phyloP scores from a whole-genome alignment of 2,113 vertebrate genomes.

The Myotis brandtii region DNA sequence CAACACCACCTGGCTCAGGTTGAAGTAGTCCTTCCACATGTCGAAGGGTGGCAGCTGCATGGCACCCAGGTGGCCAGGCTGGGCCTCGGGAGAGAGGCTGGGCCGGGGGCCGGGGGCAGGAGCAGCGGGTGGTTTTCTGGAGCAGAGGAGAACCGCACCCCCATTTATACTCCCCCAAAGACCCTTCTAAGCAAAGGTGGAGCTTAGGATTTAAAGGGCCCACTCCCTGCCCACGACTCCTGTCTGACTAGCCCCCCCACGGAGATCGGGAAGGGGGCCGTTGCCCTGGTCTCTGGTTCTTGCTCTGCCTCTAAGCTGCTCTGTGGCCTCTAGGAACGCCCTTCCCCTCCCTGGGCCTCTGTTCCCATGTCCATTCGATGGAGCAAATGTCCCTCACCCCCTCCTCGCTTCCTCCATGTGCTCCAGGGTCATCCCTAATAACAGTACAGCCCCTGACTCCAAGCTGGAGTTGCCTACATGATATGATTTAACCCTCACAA shows the following conservation, averaged over 20 bases:
- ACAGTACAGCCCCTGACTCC: too few species aligned
- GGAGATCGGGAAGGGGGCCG: neutral
- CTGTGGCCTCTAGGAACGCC: neutral
- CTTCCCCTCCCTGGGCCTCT: neutral
- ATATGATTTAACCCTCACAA: neutral
- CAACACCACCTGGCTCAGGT: slow-evolving; percentile 73
- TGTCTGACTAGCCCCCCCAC: neutral
- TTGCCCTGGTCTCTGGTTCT: neutral
- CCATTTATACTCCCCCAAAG: slow-evolving; percentile 67
- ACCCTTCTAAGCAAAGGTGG: slow-evolving; percentile 76
- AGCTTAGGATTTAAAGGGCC: slow-evolving; percentile 79
- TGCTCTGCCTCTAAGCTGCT: neutral
- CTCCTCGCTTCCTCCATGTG: neutral
- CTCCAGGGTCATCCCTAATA: neutral
- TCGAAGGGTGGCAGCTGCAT: slow-evolving; percentile 69
- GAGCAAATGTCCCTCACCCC: neutral
- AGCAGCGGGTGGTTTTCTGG: neutral
- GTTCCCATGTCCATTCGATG: neutral
- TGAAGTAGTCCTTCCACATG: slow-evolving; percentile 83
- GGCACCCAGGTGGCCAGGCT: neutral
- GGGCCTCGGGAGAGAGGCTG: neutral
- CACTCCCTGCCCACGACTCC: neutral
- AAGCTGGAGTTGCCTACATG: fast-evolving
- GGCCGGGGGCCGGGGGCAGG: neutral
- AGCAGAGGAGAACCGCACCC: slow-evolving; percentile 43